Percentiles rank a stretch among this genome's conserved stretches.
phyloP scores from a whole-genome alignment of 1,140 invertebrate species.

The Apis florea region DNA sequence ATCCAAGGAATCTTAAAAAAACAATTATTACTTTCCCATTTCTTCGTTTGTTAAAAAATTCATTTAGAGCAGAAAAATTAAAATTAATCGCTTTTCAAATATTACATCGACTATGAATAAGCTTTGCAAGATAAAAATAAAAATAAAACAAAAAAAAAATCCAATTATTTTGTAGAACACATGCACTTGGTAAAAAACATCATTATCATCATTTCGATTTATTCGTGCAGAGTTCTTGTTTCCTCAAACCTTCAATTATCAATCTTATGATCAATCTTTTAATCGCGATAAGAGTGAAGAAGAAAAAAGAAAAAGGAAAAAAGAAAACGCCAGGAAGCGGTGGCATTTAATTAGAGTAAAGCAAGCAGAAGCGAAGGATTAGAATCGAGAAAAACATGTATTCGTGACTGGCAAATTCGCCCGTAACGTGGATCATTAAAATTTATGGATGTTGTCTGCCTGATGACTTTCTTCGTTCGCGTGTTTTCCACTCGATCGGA shows the following conservation, averaged over 20 bases:
- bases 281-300: not conserved
- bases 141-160: too few relatives aligned
- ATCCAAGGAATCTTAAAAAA: not conserved
- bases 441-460: not conserved
- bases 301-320: not conserved
- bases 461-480: constrained; percentile 1
- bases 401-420: constrained; percentile 8
- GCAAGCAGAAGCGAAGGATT: not conserved
- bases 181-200: too few relatives aligned
- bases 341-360: constrained; percentile 5
- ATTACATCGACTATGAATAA: too few relatives aligned
- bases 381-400: not conserved
- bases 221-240: too few relatives aligned
- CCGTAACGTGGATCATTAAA: not conserved
- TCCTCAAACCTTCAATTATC: too few relatives aligned
- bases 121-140: too few relatives aligned
- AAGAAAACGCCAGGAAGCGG: not conserved
- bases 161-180: too few relatives aligned
- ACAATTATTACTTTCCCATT: not conserved
- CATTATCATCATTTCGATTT: too few relatives aligned
- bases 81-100: too few relatives aligned
- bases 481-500: not conserved
- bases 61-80: not conserved
- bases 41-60: not conserved
- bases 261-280: too few relatives aligned